Percentiles rank a stretch among this genome's conserved stretches.
These are phyloP conservation scores for Anodontia alba DNA, from an alignment of 2,888 invertebrate species.

Conservation along the genomic window DNA sequence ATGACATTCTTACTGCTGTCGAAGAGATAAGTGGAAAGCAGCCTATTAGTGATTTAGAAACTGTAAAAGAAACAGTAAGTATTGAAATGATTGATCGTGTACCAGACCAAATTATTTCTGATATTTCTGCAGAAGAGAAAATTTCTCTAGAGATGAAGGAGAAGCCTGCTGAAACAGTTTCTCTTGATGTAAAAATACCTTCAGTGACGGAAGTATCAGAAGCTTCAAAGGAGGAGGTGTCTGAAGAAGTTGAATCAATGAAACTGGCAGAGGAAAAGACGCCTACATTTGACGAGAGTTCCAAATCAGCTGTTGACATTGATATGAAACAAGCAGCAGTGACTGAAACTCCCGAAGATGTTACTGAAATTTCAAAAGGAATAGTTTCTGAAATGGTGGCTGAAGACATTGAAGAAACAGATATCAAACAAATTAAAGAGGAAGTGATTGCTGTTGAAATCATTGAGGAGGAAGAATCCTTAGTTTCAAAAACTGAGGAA, in stretches of 20 bases:
- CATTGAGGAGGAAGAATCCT: not conserved
- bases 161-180: slow-evolving; percentile 10
- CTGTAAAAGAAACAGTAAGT: not conserved
- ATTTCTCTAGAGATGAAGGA: slow-evolving; percentile 26
- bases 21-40: slow-evolving; percentile 1
- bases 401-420: slow-evolving; percentile 2
- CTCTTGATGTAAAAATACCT: slow-evolving; percentile 21
- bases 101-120: slow-evolving; percentile 22
- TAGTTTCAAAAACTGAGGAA: not conserved
- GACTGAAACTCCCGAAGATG: slow-evolving; percentile 16
- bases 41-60: not conserved
- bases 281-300: slow-evolving; percentile 32
- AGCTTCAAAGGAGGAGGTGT: not conserved
- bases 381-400: slow-evolving; percentile 22
- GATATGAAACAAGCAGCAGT: slow-evolving; percentile 22
- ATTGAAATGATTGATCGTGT: slow-evolving; percentile 9
- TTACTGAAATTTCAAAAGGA: slow-evolving; percentile 15
- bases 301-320: slow-evolving; percentile 7
- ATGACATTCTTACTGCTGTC: not conserved
- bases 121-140: slow-evolving; percentile 29
- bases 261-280: not conserved
- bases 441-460: slow-evolving; percentile 21
- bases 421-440: slow-evolving; percentile 21
- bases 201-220: not conserved
- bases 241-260: slow-evolving; percentile 18